Base-by-base conservation (phyloP, 2,888 invertebrate species). In the Glyphotaelius pellucidus region DNA sequence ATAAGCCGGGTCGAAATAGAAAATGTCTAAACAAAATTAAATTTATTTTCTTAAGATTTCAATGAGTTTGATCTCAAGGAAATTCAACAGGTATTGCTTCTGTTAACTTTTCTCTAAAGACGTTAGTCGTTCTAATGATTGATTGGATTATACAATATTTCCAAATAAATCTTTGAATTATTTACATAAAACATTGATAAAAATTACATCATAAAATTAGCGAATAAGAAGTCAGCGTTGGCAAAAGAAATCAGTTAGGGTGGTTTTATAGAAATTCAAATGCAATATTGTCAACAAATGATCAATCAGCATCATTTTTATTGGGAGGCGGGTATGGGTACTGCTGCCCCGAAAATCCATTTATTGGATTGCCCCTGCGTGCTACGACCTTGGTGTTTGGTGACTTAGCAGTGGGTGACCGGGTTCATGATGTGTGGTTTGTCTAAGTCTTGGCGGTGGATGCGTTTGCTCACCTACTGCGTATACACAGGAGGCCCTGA, bases 1-100 rank as follows among this genome's bases (percentile, higher is more conserved):
- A n/a, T 67, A 67, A 2, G 47, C 86, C 3, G 86, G 86, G 9
- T 47, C n/a, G 86, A 86, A 86, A 86, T 86, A 86, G 42, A 42
- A 42, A 85, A 42, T 30, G 86, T 42, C 42, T 86, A 86, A 86
- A 86, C 42, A 86, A 7, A 31, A 25, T 25, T 9, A 9, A 25
- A 67, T 67, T 67, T 67, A 67, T 81, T 81, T 32, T 31, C 32
- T 81, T 32, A 81, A 32, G 81, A 81, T 32, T 81, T 32, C 32
- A 31, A 32, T 32, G 31, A 81, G 30, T 32, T 81, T 81, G 32
- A 81, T 81, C 81, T 81, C 31, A 32, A 81, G 81, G 32, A 81
- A 81, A 32, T 81, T 81, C 31, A 81, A 81, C 81, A 81, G 81
- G 32, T 81, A 25, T n/a, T 67, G 67, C n/a, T 67, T 25, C 67